Base-by-base conservation (phyloP, 2,113 vertebrate species). In the Lepus americanus region DNA sequence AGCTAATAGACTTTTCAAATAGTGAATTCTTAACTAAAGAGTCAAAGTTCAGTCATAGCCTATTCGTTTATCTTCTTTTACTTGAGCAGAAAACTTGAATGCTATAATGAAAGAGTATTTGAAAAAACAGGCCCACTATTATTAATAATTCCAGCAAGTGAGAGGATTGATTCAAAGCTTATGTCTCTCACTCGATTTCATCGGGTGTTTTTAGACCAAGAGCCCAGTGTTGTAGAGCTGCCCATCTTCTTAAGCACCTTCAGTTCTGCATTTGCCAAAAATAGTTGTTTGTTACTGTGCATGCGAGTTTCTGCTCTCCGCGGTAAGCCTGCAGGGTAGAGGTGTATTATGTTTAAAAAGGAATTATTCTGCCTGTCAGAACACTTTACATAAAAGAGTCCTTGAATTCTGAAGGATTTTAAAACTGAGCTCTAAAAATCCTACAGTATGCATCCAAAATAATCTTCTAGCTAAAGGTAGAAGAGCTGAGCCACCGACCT, bases 351-450 rank as follows among this genome's bases (percentile, higher is more conserved):
- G 63, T 96, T 79, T 92, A 96, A 96, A 95, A 95, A 92, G 73
- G 67, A 94, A 87, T 1, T 9, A 10, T 89, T 92, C 85, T 79
- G 3, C 1, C 91, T 96, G 87, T 95, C 10, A 89, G 36, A 84
- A 89, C 33, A 87, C 49, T 94, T 96, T 94, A 97, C 84, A 96
- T 89, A 86, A 98, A 97, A 96, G 90, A 80, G 49, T 90, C 96
- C 97, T 97, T 98, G 97, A 97, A 97, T 98, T 98, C 96, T 95
- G 80, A 97, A 96, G 89, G 94, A 94, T 97, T 97, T 98, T 89
- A 95, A 97, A 86, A 89, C 93, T 95, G 93, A 98, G 95, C 96
- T 97, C 98, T 97, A 97, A 98, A 59, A 98, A 98, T 97, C 96
- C 95, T 97, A 80, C 73, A 92, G 80, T 94, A 88, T 95, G 92